phyloP scores from a whole-genome alignment of 2,113 vertebrate genomes.

The Platichthys stellatus region DNA sequence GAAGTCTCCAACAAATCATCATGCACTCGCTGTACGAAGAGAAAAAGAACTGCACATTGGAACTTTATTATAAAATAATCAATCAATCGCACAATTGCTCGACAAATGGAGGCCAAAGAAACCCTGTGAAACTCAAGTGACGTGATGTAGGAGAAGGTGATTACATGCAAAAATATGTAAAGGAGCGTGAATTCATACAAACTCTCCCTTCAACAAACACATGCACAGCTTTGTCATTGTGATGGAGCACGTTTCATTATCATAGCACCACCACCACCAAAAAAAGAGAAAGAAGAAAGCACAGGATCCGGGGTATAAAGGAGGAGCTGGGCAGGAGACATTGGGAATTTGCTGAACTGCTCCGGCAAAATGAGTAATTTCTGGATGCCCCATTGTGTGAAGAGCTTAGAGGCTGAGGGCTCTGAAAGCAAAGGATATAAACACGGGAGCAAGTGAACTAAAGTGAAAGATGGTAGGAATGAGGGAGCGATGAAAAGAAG shows the following conservation, averaged over 20 bases:
- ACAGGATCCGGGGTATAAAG: conserved; percentile 26
- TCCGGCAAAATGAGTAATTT: conserved; percentile 80
- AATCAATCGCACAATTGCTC: not conserved
- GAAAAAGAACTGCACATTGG: not conserved
- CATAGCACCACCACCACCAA: not conserved
- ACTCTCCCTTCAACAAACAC: conserved; percentile 35
- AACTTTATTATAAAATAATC: not conserved
- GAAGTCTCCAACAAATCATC: conserved; percentile 12
- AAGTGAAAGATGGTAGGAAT: conserved; percentile 76
- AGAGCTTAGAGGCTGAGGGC: conserved; percentile 76
- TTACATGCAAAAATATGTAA: conserved; percentile 43
- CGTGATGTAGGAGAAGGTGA: not conserved
- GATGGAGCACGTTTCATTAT: conserved; percentile 62
- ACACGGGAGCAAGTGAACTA: conserved; percentile 66
- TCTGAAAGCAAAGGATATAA: conserved; percentile 70
- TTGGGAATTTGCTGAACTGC: conserved; percentile 68
- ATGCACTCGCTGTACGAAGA: conserved; percentile 47
- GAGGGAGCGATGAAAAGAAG: conserved; percentile 74
- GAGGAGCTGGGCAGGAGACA: conserved; percentile 56
- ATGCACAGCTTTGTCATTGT: conserved; percentile 60
- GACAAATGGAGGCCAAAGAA: not conserved
- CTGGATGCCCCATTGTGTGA: conserved; percentile 79
- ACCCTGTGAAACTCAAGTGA: conserved; percentile 9
- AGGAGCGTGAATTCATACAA: conserved; percentile 43
- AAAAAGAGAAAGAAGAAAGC: not conserved